These are phyloP conservation scores for Drosophila ironensis DNA, from an alignment of 1,140 invertebrate species.

Conservation along the genomic window DNA sequence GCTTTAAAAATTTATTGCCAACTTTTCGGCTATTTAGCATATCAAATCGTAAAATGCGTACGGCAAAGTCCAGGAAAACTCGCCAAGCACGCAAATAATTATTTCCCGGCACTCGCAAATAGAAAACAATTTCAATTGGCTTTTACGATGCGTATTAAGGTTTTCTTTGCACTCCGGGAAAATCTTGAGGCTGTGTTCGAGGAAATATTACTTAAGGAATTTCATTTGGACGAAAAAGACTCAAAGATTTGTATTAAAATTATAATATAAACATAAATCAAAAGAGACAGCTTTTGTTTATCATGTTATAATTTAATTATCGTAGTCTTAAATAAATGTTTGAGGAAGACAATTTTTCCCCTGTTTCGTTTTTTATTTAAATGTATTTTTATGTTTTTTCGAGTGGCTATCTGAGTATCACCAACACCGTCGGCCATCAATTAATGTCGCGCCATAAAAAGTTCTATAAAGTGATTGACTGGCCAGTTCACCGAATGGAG, in stretches of 20 bases:
- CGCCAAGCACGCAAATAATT: constrained; percentile 28
- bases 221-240: not conserved
- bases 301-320: too few species aligned
- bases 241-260: not conserved
- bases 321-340: too few species aligned
- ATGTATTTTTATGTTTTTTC: too few species aligned
- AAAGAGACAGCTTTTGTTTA: too few species aligned
- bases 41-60: constrained; percentile 45
- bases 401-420: constrained; percentile 28
- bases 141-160: constrained; percentile 34
- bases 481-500: constrained; percentile 35
- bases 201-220: too few species aligned
- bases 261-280: too few species aligned
- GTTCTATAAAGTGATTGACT: constrained; percentile 77
- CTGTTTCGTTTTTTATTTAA: too few species aligned
- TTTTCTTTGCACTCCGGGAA: constrained; percentile 7
- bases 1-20: constrained; percentile 68
- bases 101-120: constrained; percentile 9
- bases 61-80: constrained; percentile 10
- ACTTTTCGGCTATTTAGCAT: constrained; percentile 65
- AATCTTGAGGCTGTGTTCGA: not conserved
- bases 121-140: constrained; percentile 43
- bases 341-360: too few species aligned
- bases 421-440: constrained; percentile 42
- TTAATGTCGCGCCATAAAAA: constrained; percentile 76